These are phyloP conservation scores for Sebastolobus alascanus DNA, from an alignment of 2,797 vertebrate species.

Conservation along the genomic window DNA sequence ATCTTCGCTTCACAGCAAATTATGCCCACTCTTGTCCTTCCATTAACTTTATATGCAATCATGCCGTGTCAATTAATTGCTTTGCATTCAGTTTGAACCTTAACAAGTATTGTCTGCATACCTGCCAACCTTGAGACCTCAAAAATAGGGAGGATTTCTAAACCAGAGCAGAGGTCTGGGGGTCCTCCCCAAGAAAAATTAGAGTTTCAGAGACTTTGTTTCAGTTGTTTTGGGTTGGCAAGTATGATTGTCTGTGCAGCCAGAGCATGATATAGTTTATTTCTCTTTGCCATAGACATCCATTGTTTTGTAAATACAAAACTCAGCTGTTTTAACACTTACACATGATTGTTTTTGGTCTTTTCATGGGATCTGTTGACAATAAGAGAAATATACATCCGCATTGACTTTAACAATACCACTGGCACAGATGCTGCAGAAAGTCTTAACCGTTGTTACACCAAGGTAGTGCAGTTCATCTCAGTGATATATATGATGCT, in stretches of 20 bases:
- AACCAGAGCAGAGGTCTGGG: rapidly evolving
- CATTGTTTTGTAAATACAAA: neutral
- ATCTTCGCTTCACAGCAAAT: neutral
- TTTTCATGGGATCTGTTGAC: neutral
- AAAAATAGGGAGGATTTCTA: neutral
- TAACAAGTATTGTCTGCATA: neutral
- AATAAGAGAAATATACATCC: neutral
- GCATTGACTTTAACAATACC: neutral
- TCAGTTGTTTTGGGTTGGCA: too few relatives aligned
- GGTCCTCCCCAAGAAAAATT: too few relatives aligned
- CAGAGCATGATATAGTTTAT: neutral
- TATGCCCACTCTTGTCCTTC: neutral
- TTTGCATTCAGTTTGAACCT: neutral
- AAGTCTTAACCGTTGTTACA: neutral
- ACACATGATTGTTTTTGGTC: neutral
- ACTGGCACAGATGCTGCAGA: neutral
- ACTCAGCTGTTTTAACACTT: neutral
- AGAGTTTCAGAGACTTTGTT: too few relatives aligned
- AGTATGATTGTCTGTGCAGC: neutral
- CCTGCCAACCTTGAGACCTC: neutral
- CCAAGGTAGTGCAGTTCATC: neutral
- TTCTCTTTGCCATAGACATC: neutral
- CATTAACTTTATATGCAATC: neutral
- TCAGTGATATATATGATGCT: constrained; percentile 2
- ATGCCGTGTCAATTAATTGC: neutral